phyloP scores from a whole-genome alignment of 2,797 vertebrate genomes.

The Brachyalestes nurse region DNA sequence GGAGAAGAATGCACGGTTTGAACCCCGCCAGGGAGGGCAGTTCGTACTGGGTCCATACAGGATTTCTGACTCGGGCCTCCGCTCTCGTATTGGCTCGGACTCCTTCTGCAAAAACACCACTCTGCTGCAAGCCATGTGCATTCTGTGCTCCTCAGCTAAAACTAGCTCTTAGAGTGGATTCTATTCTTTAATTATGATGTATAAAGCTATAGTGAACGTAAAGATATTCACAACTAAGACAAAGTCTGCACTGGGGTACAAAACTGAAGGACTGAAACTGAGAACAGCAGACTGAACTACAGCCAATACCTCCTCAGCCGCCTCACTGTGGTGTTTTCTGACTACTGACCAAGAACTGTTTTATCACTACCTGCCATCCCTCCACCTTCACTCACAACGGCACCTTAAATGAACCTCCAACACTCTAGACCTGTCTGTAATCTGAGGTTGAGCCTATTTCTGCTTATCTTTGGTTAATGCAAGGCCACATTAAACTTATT shows the following conservation, averaged over 20 bases:
- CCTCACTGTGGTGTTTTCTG: not conserved
- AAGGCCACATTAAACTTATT: not conserved
- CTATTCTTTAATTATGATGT: not conserved
- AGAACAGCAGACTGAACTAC: not conserved
- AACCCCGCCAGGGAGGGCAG: constrained; percentile 66
- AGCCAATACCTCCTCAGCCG: too few relatives aligned
- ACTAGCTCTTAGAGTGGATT: too few relatives aligned
- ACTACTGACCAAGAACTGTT: not conserved
- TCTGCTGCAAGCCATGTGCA: not conserved
- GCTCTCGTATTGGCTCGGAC: constrained; percentile 58
- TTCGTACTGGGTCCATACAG: constrained; percentile 65
- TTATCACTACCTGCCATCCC: not conserved
- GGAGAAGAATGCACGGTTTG: constrained; percentile 79
- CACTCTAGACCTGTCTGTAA: too few relatives aligned
- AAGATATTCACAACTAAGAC: not conserved
- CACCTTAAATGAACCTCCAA: too few relatives aligned
- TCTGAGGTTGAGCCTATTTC: too few relatives aligned
- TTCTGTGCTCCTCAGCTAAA: not conserved
- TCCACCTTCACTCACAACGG: too few relatives aligned
- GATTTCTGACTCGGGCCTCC: constrained; percentile 63
- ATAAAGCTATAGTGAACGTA: not conserved
- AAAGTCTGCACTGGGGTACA: not conserved
- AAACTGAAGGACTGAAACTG: not conserved
- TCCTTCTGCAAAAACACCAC: constrained; percentile 38
- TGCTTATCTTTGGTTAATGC: too few relatives aligned